phyloP scores from a whole-genome alignment of 1,140 invertebrate genomes.

The Drosophila neocordata region DNA sequence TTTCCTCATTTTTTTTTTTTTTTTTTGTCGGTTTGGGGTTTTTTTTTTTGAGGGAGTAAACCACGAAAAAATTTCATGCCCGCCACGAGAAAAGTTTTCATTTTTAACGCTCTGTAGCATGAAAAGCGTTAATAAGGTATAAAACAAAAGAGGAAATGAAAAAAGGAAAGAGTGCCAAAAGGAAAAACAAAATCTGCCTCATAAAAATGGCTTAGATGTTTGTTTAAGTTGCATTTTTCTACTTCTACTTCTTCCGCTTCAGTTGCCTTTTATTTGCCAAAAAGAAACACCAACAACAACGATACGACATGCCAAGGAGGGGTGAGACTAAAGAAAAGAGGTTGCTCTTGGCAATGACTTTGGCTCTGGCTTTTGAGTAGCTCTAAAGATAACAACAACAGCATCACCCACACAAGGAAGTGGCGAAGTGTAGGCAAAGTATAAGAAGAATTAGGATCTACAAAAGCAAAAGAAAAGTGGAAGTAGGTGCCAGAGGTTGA shows the following conservation, averaged over 20 bases:
- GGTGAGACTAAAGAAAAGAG: constrained; percentile 1
- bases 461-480: background rate
- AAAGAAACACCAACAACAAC: background rate
- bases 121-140: constrained; percentile 74
- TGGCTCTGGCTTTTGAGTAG: constrained; percentile 52
- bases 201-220: constrained; percentile 72
- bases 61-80: constrained; percentile 59
- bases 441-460: constrained; percentile 4
- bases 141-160: constrained; percentile 32
- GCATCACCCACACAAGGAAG: background rate
- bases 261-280: constrained; percentile 56
- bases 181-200: constrained; percentile 54
- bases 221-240: constrained; percentile 53
- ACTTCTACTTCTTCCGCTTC: constrained; percentile 25
- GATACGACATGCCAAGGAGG: background rate
- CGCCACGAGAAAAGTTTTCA: constrained; percentile 61
- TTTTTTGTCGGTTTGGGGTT: constrained; percentile 13
- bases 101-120: constrained; percentile 47
- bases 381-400: constrained; percentile 38
- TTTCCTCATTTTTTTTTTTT: constrained; percentile 29
- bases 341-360: constrained; percentile 78
- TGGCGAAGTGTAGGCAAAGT: background rate
- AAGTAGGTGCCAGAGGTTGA: background rate
- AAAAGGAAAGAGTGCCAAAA: constrained; percentile 28
- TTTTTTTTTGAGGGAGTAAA: constrained; percentile 20